Conservation (phyloP, 2,113 vertebrate species). For the Neoarius graeffei region DNA sequence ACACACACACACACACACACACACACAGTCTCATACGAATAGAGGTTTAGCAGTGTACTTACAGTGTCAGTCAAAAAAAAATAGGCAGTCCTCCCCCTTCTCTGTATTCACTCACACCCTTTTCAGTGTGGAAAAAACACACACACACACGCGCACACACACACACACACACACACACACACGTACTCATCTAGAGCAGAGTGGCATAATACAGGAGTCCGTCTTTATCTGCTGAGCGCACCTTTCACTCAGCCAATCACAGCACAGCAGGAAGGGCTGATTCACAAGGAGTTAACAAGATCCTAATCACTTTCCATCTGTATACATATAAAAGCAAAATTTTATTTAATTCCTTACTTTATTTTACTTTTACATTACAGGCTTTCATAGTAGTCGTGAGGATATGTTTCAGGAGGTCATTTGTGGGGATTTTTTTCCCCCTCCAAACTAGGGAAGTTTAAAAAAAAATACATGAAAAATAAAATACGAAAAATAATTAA, state of each 20-base stretch:
- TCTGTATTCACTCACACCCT: background rate
- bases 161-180: background rate
- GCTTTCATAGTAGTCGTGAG: background rate
- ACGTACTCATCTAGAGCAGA: constrained; percentile 6
- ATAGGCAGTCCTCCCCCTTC: background rate
- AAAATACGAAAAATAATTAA: too few species aligned
- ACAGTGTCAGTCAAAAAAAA: constrained; percentile 7
- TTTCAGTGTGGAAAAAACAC: background rate
- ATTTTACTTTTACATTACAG: background rate
- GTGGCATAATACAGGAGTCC: constrained; percentile 59
- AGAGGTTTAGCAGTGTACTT: constrained; percentile 6
- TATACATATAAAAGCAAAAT: background rate
- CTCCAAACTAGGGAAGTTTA: too few species aligned
- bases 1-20: constrained; percentile 39
- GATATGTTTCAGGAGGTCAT: too few species aligned
- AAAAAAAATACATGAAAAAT: too few species aligned
- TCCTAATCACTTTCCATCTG: constrained; percentile 33
- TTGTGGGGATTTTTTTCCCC: too few species aligned
- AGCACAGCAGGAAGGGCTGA: constrained; percentile 50
- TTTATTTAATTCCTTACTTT: background rate
- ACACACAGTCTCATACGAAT: background rate
- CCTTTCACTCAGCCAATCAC: constrained; percentile 69
- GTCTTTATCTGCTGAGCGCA: constrained; percentile 70
- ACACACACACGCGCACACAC: too few species aligned
- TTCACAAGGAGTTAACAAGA: constrained; percentile 59